A percentile compares a stretch with the other conserved stretches of the same genome.
Evolutionary conservation across 2,888 invertebrate species (phyloP).

Genomic region (Zhuqinia jingwanae): DNA sequence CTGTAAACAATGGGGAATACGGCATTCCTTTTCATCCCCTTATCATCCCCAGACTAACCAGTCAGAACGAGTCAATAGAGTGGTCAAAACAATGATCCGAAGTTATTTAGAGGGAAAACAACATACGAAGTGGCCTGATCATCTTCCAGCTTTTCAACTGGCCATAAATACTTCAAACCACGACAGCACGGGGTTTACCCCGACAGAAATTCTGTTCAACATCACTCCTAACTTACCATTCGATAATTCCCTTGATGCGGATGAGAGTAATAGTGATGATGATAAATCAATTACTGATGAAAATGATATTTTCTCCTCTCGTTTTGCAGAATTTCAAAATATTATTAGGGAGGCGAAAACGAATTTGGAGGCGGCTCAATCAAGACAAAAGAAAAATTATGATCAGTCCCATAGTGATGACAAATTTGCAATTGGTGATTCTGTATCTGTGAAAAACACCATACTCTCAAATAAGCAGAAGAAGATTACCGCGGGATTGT

Average conservation of each 20-base stretch:
- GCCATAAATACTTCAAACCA: constrained; percentile 10
- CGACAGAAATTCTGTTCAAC: constrained; percentile 3
- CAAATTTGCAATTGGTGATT: neutral
- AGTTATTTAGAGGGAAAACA: neutral
- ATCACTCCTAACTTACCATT: neutral
- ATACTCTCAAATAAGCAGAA: constrained; percentile 4
- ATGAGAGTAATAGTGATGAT: neutral
- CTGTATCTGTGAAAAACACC: too few species aligned
- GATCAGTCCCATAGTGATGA: neutral
- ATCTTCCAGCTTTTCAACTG: constrained; percentile 8
- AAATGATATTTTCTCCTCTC: neutral
- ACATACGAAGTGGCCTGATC: constrained; percentile 13
- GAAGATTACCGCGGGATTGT: constrained; percentile 9
- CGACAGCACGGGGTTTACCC: constrained; percentile 1
- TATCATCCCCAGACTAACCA: constrained; percentile 70
- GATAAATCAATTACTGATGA: constrained; percentile 12
- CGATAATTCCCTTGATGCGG: too few species aligned
- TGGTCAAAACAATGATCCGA: constrained; percentile 51
- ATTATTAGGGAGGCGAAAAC: neutral
- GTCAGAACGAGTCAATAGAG: constrained; percentile 65
- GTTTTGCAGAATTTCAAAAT: neutral
- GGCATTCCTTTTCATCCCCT: constrained; percentile 45
- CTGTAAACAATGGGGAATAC: constrained; percentile 68
- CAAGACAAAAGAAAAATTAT: constrained; percentile 12
- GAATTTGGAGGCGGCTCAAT: neutral